phyloP scores from a whole-genome alignment of 2,113 vertebrate genomes.

The Cyphomyrus plagiostoma region DNA sequence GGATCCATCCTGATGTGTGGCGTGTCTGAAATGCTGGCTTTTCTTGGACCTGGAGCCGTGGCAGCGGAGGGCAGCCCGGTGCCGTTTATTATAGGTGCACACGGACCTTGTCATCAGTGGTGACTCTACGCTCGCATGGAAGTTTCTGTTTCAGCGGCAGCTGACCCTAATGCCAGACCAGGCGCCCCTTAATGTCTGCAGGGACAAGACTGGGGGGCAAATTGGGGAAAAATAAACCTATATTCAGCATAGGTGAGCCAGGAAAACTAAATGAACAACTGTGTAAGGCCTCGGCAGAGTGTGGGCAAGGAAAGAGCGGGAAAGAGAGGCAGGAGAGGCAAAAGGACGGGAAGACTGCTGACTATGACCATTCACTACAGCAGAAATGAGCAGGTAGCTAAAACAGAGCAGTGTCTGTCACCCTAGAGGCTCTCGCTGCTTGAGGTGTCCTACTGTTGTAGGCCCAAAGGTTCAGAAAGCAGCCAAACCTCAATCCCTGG shows the following conservation, averaged over 20 bases:
- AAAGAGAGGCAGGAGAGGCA: background rate
- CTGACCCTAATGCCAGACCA: background rate
- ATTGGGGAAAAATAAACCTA: slow-evolving; percentile 61
- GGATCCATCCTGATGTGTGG: background rate
- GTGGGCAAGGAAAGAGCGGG: slow-evolving; percentile 10
- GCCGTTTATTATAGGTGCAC: background rate
- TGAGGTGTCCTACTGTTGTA: background rate
- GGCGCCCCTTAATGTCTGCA: slow-evolving; percentile 57
- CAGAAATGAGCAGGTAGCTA: background rate
- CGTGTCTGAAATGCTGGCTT: background rate
- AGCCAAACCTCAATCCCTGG: background rate
- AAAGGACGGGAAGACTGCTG: background rate
- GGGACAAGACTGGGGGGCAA: slow-evolving; percentile 62
- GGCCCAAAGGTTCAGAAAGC: background rate
- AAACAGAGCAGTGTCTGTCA: background rate
- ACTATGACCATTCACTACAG: background rate
- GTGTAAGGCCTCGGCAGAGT: slow-evolving; percentile 67
- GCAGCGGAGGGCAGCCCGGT: background rate
- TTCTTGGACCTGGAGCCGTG: slow-evolving; percentile 51
- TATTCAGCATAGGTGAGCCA: slow-evolving; percentile 61
- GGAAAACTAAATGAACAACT: slow-evolving; percentile 70
- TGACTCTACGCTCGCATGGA: background rate
- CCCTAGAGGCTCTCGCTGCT: background rate
- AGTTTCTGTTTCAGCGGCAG: background rate
- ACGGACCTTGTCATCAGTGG: background rate